Conservation (phyloP, 2,888 invertebrate genomes). For the Lissonota sp. region DNA sequence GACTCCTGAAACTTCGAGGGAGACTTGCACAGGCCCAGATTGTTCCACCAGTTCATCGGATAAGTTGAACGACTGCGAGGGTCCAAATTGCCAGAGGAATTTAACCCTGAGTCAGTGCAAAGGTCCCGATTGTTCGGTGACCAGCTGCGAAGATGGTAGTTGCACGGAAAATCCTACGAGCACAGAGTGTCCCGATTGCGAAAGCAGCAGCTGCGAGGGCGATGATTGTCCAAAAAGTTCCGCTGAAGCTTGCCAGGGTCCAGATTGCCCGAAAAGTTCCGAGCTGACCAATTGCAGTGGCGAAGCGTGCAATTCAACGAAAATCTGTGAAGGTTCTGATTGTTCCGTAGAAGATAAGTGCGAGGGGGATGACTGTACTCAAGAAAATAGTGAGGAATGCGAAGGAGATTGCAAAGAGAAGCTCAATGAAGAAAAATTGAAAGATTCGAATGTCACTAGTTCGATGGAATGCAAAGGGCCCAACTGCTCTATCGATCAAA, state of each 20-base stretch:
- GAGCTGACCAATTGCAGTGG: neutral
- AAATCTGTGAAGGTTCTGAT: neutral
- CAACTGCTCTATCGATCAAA: neutral
- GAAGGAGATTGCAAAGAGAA: no score
- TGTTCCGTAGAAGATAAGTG: constrained; percentile 21
- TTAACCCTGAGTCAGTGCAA: constrained; percentile 1
- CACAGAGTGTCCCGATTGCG: constrained; percentile 21
- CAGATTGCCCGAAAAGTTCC: constrained; percentile 1
- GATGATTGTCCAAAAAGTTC: neutral
- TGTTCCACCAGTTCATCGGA: neutral
- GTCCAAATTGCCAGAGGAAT: neutral
- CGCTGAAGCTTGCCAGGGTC: constrained; percentile 3
- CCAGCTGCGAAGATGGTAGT: constrained; percentile 1
- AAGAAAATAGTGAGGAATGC: no score
- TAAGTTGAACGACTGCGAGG: neutral
- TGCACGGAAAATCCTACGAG: neutral
- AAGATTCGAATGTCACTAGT: no score
- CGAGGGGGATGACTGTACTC: no score
- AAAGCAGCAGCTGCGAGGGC: constrained; percentile 33
- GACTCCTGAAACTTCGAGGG: neutral
- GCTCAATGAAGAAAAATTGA: no score
- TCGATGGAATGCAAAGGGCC: constrained; percentile 20
- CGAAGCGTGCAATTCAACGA: no score
- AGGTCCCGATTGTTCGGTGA: constrained; percentile 13
- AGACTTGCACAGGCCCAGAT: neutral